These are phyloP conservation scores for Pristionchus japonicus DNA, from an alignment of 2,888 invertebrate species.

Conservation along the genomic window DNA sequence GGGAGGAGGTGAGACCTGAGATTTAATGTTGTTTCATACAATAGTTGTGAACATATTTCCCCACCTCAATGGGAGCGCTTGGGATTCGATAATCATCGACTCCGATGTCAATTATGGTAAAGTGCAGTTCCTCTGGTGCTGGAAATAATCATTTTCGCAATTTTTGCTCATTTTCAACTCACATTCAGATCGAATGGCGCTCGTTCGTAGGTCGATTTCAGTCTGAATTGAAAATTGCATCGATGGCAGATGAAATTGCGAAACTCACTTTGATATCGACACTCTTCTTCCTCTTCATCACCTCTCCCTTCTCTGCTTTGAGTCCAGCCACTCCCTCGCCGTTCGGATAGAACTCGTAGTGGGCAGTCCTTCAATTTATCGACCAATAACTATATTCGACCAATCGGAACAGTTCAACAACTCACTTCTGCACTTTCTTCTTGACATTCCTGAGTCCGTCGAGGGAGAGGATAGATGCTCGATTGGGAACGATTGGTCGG, in stretches of 20 bases:
- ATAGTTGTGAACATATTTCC: no score
- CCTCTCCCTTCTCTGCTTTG: constrained; percentile 9
- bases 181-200: neutral
- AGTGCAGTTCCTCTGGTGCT: neutral
- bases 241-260: neutral
- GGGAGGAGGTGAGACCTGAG: neutral
- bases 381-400: neutral
- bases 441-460: constrained; percentile 15
- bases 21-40: no score
- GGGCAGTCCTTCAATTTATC: constrained; percentile 20
- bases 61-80: neutral
- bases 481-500: neutral
- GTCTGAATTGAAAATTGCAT: neutral
- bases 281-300: neutral
- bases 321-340: neutral
- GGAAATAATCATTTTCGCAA: neutral
- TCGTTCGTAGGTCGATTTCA: neutral
- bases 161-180: neutral
- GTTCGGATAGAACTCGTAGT: constrained; percentile 32
- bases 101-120: neutral
- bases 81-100: constrained; percentile 13
- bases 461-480: neutral
- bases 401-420: neutral
- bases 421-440: constrained; percentile 22
- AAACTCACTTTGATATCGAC: neutral